Evolutionary conservation across 2,113 vertebrate genomes (phyloP).

Genomic region (Mormyrus iriodes): DNA sequence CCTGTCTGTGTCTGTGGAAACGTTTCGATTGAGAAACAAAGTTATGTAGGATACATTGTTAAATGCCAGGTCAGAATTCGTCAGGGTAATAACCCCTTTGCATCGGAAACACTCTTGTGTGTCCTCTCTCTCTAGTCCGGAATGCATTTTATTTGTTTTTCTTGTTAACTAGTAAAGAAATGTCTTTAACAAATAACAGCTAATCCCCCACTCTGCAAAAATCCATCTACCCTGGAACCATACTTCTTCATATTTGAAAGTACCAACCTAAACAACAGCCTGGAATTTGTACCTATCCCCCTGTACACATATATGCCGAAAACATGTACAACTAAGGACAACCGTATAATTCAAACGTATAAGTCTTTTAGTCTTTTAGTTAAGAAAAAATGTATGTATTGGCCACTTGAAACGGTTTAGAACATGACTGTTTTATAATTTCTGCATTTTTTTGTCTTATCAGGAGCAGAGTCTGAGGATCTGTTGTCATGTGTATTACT

Average conservation of each 20-base stretch:
- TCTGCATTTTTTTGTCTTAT: not conserved
- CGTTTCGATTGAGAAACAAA: not conserved
- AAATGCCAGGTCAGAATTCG: not conserved
- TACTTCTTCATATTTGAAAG: not conserved
- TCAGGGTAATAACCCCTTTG: not conserved
- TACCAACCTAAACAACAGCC: not conserved
- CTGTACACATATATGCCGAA: not conserved
- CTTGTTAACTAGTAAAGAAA: not conserved
- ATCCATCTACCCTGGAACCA: not conserved
- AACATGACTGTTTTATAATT: not conserved
- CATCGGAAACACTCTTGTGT: not conserved
- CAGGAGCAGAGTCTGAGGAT: not conserved
- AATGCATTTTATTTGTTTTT: not conserved
- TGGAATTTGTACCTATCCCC: not conserved
- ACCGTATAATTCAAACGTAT: too few relatives aligned
- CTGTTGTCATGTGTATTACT: not conserved
- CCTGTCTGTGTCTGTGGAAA: not conserved
- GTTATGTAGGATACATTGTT: not conserved
- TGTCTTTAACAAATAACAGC: not conserved
- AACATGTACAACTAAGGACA: not conserved
- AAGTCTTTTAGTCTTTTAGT: not conserved
- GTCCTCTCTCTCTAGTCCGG: not conserved
- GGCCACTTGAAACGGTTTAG: not conserved
- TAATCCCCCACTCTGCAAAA: not conserved
- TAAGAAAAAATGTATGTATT: not conserved